Conservation (phyloP, 1,140 invertebrate species). For the Pinna nobilis region DNA sequence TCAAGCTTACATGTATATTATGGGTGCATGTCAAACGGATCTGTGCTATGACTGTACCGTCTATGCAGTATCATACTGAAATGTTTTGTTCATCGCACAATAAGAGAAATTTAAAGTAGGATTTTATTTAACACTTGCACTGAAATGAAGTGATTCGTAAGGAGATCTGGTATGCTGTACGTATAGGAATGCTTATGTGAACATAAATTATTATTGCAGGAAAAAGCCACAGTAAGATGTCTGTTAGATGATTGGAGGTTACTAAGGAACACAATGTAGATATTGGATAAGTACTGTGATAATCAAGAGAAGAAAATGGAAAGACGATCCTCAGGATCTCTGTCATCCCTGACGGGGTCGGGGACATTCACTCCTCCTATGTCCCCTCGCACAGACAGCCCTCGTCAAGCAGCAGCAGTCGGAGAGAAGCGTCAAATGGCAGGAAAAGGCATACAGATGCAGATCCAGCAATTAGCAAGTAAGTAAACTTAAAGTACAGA, state of each 20-base stretch:
- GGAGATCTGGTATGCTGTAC: not conserved
- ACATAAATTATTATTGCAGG: not conserved
- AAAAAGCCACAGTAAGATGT: not conserved
- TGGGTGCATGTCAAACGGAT: no score
- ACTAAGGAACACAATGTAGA: not conserved
- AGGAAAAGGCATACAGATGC: slow-evolving; percentile 44
- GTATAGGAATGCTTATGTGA: not conserved
- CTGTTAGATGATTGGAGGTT: not conserved
- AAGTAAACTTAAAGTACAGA: slow-evolving; percentile 18
- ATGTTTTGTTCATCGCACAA: no score
- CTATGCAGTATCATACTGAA: no score
- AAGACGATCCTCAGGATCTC: slow-evolving; percentile 33
- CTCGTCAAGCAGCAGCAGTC: not conserved
- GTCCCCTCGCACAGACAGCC: slow-evolving; percentile 27
- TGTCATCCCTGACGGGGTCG: slow-evolving; percentile 35
- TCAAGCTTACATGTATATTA: no score
- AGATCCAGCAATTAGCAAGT: slow-evolving; percentile 46
- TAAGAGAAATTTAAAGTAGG: no score
- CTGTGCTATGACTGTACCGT: no score
- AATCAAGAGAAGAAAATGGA: slow-evolving; percentile 15
- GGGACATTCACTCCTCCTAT: slow-evolving; percentile 31
- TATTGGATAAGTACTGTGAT: not conserved
- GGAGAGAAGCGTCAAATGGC: slow-evolving; percentile 6
- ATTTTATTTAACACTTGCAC: not conserved
- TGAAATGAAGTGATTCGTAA: not conserved